Percentiles rank a stretch among this genome's conserved stretches.
phyloP scores from a whole-genome alignment of 2,888 invertebrate species.

The Flexamia atlantica region DNA sequence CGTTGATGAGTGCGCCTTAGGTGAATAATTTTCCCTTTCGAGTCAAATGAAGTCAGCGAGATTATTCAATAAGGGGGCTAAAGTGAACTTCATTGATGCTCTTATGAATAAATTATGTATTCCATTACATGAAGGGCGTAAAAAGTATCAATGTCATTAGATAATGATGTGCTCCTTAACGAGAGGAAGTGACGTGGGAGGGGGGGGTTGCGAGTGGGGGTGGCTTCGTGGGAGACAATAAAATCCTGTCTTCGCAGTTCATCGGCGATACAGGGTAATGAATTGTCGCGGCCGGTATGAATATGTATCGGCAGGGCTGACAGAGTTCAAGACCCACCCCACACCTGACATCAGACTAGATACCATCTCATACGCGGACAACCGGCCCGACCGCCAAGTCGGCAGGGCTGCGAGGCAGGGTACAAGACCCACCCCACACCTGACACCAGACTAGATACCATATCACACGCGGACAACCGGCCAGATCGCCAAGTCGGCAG shows the following conservation, averaged over 20 bases:
- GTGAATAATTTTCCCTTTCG: slow-evolving; percentile 60
- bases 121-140: slow-evolving; percentile 61
- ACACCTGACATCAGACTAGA: neutral
- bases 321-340: no score
- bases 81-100: slow-evolving; percentile 59
- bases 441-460: no score
- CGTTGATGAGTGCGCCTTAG: slow-evolving; percentile 54
- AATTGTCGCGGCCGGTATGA: slow-evolving; percentile 58
- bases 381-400: no score
- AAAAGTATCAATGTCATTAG: slow-evolving; percentile 64
- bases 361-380: neutral
- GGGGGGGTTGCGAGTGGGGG: neutral
- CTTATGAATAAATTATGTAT: slow-evolving; percentile 64
- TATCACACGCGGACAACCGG: no score
- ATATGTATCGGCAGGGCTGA: slow-evolving; percentile 38
- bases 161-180: slow-evolving; percentile 60
- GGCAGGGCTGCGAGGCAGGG: no score
- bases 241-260: slow-evolving; percentile 55
- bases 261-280: slow-evolving; percentile 48
- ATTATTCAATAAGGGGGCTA: slow-evolving; percentile 58
- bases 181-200: slow-evolving; percentile 22
- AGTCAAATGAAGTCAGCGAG: slow-evolving; percentile 59
- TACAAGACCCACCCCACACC: no score
- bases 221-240: neutral
- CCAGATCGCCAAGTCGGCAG: no score